phyloP scores from a whole-genome alignment of 1,140 invertebrate species.

The Belonocnema kinseyi region DNA sequence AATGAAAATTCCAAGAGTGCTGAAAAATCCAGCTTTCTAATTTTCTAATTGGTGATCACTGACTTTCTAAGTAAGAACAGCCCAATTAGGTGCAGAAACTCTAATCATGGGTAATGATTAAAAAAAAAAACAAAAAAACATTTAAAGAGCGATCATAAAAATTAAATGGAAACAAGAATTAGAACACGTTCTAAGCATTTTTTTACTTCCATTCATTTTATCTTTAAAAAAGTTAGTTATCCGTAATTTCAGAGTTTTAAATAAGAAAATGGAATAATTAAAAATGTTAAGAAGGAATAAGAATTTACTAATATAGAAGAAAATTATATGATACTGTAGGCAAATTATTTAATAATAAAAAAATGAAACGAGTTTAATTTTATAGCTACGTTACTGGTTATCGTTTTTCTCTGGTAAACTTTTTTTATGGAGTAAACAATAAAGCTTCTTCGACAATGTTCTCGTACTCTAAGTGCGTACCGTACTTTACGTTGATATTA shows the following conservation, averaged over 20 bases:
- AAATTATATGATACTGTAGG: too few relatives aligned
- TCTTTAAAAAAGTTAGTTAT: too few relatives aligned
- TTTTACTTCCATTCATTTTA: too few relatives aligned
- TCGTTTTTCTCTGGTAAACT: neutral
- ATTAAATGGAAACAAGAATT: neutral
- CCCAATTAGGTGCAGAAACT: neutral
- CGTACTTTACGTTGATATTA: neutral
- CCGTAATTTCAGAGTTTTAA: too few relatives aligned
- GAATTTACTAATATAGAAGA: too few relatives aligned
- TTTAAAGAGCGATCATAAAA: neutral
- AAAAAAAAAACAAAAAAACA: neutral
- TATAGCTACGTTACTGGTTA: too few relatives aligned
- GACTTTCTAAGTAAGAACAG: neutral
- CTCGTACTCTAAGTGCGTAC: neutral
- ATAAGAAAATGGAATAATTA: too few relatives aligned
- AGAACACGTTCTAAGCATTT: too few relatives aligned
- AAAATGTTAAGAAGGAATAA: too few relatives aligned
- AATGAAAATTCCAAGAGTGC: neutral
- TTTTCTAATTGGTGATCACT: conserved; percentile 22
- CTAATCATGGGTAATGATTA: neutral
- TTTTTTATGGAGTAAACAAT: neutral
- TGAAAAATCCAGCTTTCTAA: conserved; percentile 22
- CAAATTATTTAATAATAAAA: too few relatives aligned
- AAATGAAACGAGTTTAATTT: too few relatives aligned
- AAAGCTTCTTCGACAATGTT: neutral